These are phyloP conservation scores for Drosophila infuscata DNA, from an alignment of 2,888 invertebrate species.

Conservation along the genomic window DNA sequence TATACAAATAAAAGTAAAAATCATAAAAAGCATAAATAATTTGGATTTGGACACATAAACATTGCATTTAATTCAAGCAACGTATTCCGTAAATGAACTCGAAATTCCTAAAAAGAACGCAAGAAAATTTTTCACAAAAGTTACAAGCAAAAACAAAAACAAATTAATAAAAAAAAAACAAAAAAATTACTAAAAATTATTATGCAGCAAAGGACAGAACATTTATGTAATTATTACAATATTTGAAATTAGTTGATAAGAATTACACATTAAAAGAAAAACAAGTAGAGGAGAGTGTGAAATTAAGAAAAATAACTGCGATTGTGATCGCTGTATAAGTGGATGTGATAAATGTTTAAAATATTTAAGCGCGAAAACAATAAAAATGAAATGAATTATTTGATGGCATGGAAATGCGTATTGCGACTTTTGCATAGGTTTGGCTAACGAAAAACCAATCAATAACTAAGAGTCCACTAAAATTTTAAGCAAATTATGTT, in stretches of 20 bases:
- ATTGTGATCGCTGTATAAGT: constrained; percentile 82
- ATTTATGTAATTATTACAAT: constrained; percentile 64
- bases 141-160: constrained; percentile 38
- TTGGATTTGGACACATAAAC: constrained; percentile 41
- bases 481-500: constrained; percentile 62
- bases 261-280: constrained; percentile 46
- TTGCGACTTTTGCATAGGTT: constrained; percentile 71
- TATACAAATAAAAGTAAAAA: constrained; percentile 28
- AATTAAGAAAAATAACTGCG: constrained; percentile 71
- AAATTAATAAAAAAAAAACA: constrained; percentile 12
- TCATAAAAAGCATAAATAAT: constrained; percentile 14
- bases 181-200: constrained; percentile 54
- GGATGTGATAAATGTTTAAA: constrained; percentile 84
- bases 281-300: constrained; percentile 42
- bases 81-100: constrained; percentile 79
- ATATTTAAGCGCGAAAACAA: constrained; percentile 75
- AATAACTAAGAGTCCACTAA: constrained; percentile 69
- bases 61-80: constrained; percentile 44
- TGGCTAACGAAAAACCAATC: constrained; percentile 56
- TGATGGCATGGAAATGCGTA: constrained; percentile 58
- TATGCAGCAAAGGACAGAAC: constrained; percentile 59
- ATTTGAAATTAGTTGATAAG: constrained; percentile 42
- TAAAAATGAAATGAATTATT: constrained; percentile 53
- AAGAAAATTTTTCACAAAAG: constrained; percentile 54
- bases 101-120: constrained; percentile 74